phyloP scores from a whole-genome alignment of 2,888 invertebrate species.

The Hemithea aestivaria region DNA sequence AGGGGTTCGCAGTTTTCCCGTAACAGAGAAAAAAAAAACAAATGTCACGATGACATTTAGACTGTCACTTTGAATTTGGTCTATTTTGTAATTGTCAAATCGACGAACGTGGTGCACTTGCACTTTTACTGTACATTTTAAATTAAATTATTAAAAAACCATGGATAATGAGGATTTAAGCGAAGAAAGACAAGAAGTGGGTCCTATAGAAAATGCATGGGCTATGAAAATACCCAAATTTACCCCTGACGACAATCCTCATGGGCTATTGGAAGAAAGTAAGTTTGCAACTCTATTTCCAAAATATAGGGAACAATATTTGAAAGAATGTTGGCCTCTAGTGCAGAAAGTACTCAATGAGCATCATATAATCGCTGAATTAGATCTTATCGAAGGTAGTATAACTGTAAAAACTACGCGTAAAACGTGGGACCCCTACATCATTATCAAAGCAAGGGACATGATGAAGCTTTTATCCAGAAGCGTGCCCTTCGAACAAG shows the following conservation, averaged over 20 bases:
- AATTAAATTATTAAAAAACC: no score
- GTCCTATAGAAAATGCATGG: slow-evolving; percentile 92
- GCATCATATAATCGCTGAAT: slow-evolving; percentile 89
- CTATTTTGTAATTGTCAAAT: no score
- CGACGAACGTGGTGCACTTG: no score
- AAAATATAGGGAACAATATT: slow-evolving; percentile 97
- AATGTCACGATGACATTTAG: no score
- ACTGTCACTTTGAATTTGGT: no score
- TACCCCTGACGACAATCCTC: slow-evolving; percentile 91
- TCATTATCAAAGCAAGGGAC: slow-evolving; percentile 97
- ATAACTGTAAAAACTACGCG: slow-evolving; percentile 96
- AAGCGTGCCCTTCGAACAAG: slow-evolving; percentile 98
- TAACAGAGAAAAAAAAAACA: no score
- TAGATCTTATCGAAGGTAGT: slow-evolving; percentile 96
- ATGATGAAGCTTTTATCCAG: slow-evolving; percentile 96
- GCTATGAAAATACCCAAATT: slow-evolving; percentile 91
- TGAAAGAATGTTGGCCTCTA: slow-evolving; percentile 96
- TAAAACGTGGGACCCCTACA: slow-evolving; percentile 99
- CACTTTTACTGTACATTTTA: no score
- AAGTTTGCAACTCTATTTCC: slow-evolving; percentile 98
- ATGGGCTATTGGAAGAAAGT: slow-evolving; percentile 94
- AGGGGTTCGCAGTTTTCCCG: no score
- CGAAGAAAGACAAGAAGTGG: slow-evolving; percentile 53
- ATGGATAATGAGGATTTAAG: slow-evolving; percentile 42
- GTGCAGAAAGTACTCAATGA: slow-evolving; percentile 91